Percentiles rank a stretch among this genome's conserved stretches.
Evolutionary conservation across 1,140 invertebrate genomes (phyloP).

Genomic region (Mylabris phalerata): DNA sequence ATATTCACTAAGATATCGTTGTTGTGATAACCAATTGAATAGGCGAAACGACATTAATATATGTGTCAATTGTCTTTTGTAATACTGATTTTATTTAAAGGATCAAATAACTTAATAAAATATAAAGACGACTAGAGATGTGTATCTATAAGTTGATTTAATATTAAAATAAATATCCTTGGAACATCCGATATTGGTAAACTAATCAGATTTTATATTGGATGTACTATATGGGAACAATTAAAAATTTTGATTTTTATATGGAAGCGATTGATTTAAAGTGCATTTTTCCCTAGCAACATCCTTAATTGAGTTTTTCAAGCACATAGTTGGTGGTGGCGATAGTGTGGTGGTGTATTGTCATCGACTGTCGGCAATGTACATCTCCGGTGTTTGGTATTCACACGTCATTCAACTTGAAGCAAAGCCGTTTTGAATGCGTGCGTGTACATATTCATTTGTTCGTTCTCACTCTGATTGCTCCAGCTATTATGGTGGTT

Average conservation of each 20-base stretch:
- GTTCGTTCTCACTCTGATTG: conserved; percentile 20
- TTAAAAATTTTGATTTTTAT: no score
- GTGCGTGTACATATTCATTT: conserved; percentile 24
- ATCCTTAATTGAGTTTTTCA: no score
- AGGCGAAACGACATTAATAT: conserved; percentile 20
- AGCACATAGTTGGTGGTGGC: no score
- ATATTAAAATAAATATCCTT: no score
- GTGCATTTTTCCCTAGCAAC: no score
- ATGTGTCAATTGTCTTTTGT: conserved; percentile 22
- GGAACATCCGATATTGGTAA: no score
- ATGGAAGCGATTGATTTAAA: no score
- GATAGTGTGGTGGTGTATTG: no score
- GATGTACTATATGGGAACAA: no score
- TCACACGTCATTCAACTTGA: conserved; percentile 19
- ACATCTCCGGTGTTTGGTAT: conserved; percentile 18
- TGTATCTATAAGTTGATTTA: background rate
- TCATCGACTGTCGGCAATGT: conserved; percentile 6
- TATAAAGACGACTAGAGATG: conserved; percentile 6
- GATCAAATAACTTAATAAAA: conserved; percentile 6
- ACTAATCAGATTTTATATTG: no score
- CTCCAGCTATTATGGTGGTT: conserved; percentile 14
- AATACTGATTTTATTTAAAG: conserved; percentile 10
- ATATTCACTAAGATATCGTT: conserved; percentile 13
- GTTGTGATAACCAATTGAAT: conserved; percentile 21
- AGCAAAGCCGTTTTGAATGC: conserved; percentile 15